Conservation (phyloP, 2,797 vertebrate species). For the Macropodus opercularis region DNA sequence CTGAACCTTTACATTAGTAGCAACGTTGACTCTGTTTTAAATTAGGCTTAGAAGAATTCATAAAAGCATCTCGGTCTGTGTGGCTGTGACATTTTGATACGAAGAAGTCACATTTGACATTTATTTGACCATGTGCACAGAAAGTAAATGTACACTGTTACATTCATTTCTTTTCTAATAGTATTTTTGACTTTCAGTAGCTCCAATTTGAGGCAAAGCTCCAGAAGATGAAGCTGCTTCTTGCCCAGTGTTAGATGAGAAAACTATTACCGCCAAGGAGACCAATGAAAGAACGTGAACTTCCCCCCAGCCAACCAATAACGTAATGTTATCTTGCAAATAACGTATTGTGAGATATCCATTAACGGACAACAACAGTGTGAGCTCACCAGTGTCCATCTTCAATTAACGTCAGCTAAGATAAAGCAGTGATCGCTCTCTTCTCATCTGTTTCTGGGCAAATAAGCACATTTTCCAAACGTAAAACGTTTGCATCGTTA, state of each 20-base stretch:
- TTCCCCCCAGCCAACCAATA: too few species aligned
- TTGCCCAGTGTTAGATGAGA: neutral
- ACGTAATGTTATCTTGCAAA: too few species aligned
- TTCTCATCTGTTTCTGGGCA: neutral
- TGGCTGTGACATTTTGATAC: neutral
- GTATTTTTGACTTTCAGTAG: neutral
- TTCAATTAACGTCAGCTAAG: too few species aligned
- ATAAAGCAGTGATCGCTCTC: too few species aligned
- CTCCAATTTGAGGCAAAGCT: neutral
- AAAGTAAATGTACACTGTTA: constrained; percentile 6
- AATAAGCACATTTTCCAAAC: neutral
- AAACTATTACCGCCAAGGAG: neutral
- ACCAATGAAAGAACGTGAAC: too few species aligned
- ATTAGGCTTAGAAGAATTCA: neutral
- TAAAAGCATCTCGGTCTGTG: neutral
- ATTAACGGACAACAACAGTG: too few species aligned
- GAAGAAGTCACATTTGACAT: neutral
- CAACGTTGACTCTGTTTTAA: neutral
- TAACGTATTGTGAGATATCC: too few species aligned
- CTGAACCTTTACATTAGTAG: constrained; percentile 4
- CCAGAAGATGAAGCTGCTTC: neutral
- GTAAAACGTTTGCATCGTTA: too few species aligned
- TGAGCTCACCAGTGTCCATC: too few species aligned
- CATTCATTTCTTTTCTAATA: constrained; percentile 32
- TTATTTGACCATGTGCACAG: neutral